These are phyloP conservation scores for Scaptomyza pallida DNA, from an alignment of 1,140 invertebrate species.

Conservation along the genomic window DNA sequence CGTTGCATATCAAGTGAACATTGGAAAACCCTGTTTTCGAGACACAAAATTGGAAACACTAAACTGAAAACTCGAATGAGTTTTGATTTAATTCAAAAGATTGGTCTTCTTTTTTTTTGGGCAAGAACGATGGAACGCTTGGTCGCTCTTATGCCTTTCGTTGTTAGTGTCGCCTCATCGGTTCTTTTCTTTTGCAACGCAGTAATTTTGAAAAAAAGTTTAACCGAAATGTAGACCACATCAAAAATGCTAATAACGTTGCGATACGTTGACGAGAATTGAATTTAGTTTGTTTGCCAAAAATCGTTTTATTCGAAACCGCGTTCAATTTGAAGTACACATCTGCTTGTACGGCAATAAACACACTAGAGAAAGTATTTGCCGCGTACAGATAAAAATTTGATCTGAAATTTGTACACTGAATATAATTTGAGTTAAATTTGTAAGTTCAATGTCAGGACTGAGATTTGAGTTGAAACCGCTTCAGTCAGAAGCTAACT, in stretches of 20 bases:
- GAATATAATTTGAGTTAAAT: constrained; percentile 29
- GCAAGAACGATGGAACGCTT: constrained; percentile 29
- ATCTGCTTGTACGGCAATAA: constrained; percentile 21
- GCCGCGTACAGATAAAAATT: constrained; percentile 27
- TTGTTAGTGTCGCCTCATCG: constrained; percentile 29
- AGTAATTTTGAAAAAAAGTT: constrained; percentile 51
- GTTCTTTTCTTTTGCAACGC: constrained; percentile 35
- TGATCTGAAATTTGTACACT: constrained; percentile 50
- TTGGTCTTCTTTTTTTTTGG: background rate
- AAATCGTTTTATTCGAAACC: background rate
- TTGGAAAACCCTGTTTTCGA: constrained; percentile 20
- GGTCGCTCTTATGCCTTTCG: constrained; percentile 34
- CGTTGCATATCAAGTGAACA: constrained; percentile 45
- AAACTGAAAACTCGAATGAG: background rate
- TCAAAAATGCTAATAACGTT: constrained; percentile 35
- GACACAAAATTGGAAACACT: constrained; percentile 15
- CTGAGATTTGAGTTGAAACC: constrained; percentile 2
- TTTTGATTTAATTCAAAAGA: background rate
- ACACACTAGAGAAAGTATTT: constrained; percentile 15
- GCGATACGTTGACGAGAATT: constrained; percentile 3
- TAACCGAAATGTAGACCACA: constrained; percentile 46
- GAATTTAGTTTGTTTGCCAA: background rate
- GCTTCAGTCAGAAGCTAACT: constrained; percentile 2
- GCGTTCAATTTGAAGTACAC: background rate
- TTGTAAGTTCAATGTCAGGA: constrained; percentile 26